Conservation (phyloP, 2,888 invertebrate species). For the Cantharis rustica region DNA sequence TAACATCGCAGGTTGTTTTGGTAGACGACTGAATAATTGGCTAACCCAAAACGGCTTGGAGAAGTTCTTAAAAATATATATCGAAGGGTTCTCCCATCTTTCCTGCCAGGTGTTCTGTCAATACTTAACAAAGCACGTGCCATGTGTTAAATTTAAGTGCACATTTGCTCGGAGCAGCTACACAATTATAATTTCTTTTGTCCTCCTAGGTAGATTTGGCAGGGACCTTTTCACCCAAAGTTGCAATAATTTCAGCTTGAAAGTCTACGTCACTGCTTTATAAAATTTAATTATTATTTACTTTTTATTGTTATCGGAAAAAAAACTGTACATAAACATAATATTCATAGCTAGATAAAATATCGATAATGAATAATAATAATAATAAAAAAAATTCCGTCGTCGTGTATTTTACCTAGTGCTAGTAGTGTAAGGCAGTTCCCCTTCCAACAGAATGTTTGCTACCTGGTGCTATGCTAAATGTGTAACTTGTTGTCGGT, state of each 20-base stretch:
- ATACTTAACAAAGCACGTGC: background rate
- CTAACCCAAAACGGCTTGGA: background rate
- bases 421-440: background rate
- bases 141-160: background rate
- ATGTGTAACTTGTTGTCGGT: conserved; percentile 24
- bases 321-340: background rate
- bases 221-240: background rate
- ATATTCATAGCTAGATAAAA: background rate
- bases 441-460: background rate
- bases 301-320: background rate
- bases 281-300: background rate
- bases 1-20: background rate
- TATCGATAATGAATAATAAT: background rate
- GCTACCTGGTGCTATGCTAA: conserved; percentile 17
- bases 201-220: background rate
- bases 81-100: background rate
- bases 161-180: background rate
- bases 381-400: background rate
- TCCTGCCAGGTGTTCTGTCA: background rate
- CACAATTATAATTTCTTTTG: background rate
- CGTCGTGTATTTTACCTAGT: background rate
- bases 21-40: background rate
- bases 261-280: background rate
- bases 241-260: background rate
- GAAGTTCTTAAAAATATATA: background rate